Evolutionary conservation across 2,113 vertebrate genomes (phyloP), one percentile per base, ranked within the genome.

Genomic region (Daubentonia madagascariensis): DNA sequence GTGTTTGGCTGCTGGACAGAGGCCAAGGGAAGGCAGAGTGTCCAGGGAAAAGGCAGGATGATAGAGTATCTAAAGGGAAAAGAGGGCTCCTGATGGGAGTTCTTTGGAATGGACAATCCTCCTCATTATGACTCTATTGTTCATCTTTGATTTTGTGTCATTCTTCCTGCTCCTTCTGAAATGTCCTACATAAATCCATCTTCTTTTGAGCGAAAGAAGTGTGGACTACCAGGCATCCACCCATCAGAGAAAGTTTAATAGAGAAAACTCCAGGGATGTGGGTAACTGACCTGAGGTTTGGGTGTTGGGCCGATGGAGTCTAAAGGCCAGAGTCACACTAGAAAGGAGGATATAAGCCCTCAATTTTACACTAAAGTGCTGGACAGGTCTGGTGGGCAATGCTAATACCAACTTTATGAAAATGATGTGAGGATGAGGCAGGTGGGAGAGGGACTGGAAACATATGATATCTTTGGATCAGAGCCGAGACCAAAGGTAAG

Each of bases 11-110:
- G 8, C 35, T 96, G 76, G 70, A 35, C n/a, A 89, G 23, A 94
- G 72, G 59, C 57, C 59, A 91, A 85, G 6, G 37, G 65, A 84
- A 91, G 12, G 22, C 3, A 3, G 8, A 6, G 30, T 57, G 40
- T 88, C 81, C 85, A 95, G 85, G 94, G 89, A 81, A 70, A 84
- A 88, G 40, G 20, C 22, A 81, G 59, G 81, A 75, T 57, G 80
- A 40, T n/a, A n/a, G 45, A 86, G 22, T 20, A 63, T 54, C 80
- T 85, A 70, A 23, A 48, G 13, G 4, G 25, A 23, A 90, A 37
- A 57, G 12, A 67, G 18, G 65, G 28, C 16, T 68, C 52, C 85
- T 57, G 40, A 1, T 17, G 32, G 90, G 91, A 92, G 37, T 11
- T 43, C 14, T 94, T 89, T 78, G 22, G 78, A 97, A 89, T 84